phyloP scores from a whole-genome alignment of 1,140 invertebrate genomes.

The Melanaphis sacchari region DNA sequence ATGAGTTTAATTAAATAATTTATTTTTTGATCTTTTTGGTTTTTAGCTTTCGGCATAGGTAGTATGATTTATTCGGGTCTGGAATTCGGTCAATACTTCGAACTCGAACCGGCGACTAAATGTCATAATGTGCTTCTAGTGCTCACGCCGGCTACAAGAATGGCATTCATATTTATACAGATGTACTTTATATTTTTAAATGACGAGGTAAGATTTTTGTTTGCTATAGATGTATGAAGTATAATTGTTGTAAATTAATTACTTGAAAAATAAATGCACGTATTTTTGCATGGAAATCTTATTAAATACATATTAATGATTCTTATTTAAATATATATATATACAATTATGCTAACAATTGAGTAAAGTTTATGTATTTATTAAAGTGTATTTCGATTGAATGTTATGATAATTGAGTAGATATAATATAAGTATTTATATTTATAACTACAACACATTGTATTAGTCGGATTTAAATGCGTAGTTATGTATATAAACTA shows the following conservation, averaged over 20 bases:
- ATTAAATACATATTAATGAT: no score
- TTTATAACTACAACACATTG: neutral
- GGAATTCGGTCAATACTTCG: slow-evolving; percentile 93
- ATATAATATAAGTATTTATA: neutral
- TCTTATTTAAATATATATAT: no score
- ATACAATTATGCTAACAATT: neutral
- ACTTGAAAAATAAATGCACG: neutral
- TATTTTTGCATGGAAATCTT: neutral
- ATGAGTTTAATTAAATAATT: neutral
- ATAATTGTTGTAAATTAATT: neutral
- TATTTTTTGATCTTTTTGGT: neutral
- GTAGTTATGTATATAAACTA: neutral
- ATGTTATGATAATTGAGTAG: neutral
- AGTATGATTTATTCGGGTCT: slow-evolving; percentile 94
- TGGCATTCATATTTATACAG: slow-evolving; percentile 94
- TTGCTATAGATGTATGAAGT: neutral
- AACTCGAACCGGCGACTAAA: slow-evolving; percentile 81
- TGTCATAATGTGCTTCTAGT: slow-evolving; percentile 88
- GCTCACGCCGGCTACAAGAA: slow-evolving; percentile 83
- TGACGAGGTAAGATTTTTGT: slow-evolving; percentile 73
- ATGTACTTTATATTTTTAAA: slow-evolving; percentile 97
- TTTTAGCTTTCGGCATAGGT: slow-evolving; percentile 88
- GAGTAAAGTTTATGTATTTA: neutral
- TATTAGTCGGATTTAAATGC: neutral
- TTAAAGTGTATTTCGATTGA: neutral